Evolutionary conservation across 2,888 invertebrate species (phyloP).

Genomic region (Hypercompe scribonia): DNA sequence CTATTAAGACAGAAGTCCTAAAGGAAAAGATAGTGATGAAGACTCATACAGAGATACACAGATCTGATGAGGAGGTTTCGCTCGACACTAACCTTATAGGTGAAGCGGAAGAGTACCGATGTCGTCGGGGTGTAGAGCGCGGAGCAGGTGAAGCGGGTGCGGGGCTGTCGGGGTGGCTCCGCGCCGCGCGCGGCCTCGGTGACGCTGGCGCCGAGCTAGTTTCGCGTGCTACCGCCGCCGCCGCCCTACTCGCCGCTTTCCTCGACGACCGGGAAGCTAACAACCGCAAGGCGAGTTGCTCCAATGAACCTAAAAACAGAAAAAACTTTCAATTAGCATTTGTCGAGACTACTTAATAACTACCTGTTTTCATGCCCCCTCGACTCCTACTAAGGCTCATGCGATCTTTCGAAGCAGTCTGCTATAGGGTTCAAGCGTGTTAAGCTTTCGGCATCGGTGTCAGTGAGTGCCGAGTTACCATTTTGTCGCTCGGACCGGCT

Average conservation of each 20-base stretch:
- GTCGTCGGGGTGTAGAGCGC: slow-evolving; percentile 65
- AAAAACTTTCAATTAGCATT: neutral
- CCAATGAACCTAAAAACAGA: slow-evolving; percentile 73
- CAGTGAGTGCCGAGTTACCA: slow-evolving; percentile 20
- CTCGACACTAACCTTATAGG: slow-evolving; percentile 86
- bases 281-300: slow-evolving; percentile 78
- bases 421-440: slow-evolving; percentile 44
- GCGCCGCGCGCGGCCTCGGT: slow-evolving; percentile 91
- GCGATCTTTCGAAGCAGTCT: slow-evolving; percentile 40
- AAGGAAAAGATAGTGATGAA: neutral
- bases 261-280: slow-evolving; percentile 65
- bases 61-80: neutral
- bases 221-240: slow-evolving; percentile 60
- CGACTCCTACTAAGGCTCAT: slow-evolving; percentile 46
- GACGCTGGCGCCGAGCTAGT: slow-evolving; percentile 82
- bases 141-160: slow-evolving; percentile 72
- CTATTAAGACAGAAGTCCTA: neutral
- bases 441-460: slow-evolving; percentile 31
- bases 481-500: slow-evolving; percentile 10
- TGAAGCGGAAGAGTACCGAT: slow-evolving; percentile 92
- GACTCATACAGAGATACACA: neutral
- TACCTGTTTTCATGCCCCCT: slow-evolving; percentile 38
- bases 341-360: neutral
- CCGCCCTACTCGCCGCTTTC: slow-evolving; percentile 46
- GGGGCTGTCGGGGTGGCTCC: slow-evolving; percentile 84